Base-by-base conservation (phyloP, 2,797 vertebrate species). In the Micromesistius poutassou region DNA sequence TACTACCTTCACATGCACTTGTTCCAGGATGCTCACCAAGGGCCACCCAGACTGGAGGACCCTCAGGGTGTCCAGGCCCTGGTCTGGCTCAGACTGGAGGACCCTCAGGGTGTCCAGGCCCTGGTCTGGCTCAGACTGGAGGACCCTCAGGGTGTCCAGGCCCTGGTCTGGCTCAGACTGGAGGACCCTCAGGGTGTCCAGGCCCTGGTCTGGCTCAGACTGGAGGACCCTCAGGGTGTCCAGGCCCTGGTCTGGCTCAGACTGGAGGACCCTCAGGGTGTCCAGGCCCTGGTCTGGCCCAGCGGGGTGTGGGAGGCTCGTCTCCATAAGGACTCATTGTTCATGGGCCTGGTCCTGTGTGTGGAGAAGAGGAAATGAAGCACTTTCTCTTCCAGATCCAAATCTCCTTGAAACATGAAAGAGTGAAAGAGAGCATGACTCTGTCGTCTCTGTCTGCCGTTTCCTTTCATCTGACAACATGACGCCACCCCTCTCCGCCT, bases 21-120 rank as follows among this genome's bases (percentile, higher is more conserved):
- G 80, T 88, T 88, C 82, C 88, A 87, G 89, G 81, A 86, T 81
- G 82, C 87, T 90, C 88, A 90, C 81, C 40, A 79, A 19, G 76
- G 35, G 76, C 79, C 72, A 83, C 85, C 86, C 74, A 83, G 73
- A 10, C 77, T 40, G n/a, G 14, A 72, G 76, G 22, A 78, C 87
- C 78, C 72, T 8, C 2, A 22, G 3, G 81, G 79, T 86, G 74
- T 79, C 22, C 50, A 50, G 70, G 68, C 42, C 19, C 28, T 13
- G 30, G n/a, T 31, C 30, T n/a, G 25, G 2, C 16, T 71, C 68
- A 70, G 19, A 10, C 77, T 40, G n/a, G 14, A 72, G 76, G 22
- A 78, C 87, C 78, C 72, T 8, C 2, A 22, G 3, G 81, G 79
- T 86, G 74, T 79, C 22, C 50, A 50, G 70, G 68, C 42, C 19